Base-by-base conservation (phyloP, 2,888 invertebrate species). In the Erebia ligea region DNA sequence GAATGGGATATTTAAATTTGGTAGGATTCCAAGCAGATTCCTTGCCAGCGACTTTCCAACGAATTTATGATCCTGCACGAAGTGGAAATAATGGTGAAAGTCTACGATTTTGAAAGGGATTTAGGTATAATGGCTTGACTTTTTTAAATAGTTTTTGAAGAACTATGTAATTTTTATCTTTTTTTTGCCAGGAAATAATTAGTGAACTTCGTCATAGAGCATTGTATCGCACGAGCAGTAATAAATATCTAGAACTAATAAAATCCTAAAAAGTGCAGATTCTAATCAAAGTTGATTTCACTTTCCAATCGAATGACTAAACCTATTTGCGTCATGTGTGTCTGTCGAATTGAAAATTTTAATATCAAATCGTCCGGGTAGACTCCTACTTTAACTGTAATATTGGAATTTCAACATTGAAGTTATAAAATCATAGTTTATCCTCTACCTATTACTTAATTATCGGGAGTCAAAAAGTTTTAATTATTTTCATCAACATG, bases 1-100 rank as follows among this genome's bases (percentile, higher is more conserved):
- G 79, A 86, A 79, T 80, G 84, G 82, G 83, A 86, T 86, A 87
- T 90, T 89, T 86, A 87, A 90, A 89, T 88, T 91, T 91, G 90
- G 89, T 88, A 83, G 78, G 78, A 83, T 87, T 90, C 90, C 91
- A 91, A 90, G 78, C 79, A 77, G 78, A 82, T 81, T 83, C 82
- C 84, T 85, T 88, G 89, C 88, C 89, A 90, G 87, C 84, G 82
- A 81, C 82, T 85, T 80, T 83, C 74, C 72, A 83, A 79, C 76
- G 79, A 81, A 91, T 91, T 90, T 91, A 91, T 87, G 85, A 40
- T 65, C 56, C 54, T 54, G 65, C 54, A 65, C 65, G 65, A 54
- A 52, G 65, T 65, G 65, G 19, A 34, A 56, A 56, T 65, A 54
- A 65, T 65, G 65, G 65, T 65, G 65, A 65, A 65, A 65, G 65